These are phyloP conservation scores for Nothocercus julius DNA, from an alignment of 2,113 vertebrate genomes.

Conservation along the genomic window DNA sequence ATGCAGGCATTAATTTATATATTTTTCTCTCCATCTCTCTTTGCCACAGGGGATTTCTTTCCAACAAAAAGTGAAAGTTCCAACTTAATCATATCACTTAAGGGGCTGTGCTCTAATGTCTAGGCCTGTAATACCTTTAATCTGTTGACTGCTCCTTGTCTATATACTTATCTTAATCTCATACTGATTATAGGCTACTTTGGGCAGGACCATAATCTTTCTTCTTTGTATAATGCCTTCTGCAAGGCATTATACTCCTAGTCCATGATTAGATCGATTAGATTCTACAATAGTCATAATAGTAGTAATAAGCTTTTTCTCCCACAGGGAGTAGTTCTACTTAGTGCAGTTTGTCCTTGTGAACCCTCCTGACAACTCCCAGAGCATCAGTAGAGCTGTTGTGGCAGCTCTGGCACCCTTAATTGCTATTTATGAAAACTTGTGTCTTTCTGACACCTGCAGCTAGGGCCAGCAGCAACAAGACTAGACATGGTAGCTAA, in stretches of 20 bases:
- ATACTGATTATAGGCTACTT: not conserved
- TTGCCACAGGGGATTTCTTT: not conserved
- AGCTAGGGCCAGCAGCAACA: constrained; percentile 28
- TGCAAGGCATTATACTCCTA: not conserved
- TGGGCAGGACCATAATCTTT: not conserved
- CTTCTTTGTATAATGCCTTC: not conserved
- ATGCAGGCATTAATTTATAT: not conserved
- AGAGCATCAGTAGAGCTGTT: constrained; percentile 37
- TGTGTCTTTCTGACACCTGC: constrained; percentile 57
- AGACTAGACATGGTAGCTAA: constrained; percentile 56
- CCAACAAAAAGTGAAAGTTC: not conserved
- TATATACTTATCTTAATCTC: not conserved
- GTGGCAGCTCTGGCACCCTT: constrained; percentile 32
- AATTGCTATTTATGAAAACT: constrained; percentile 57
- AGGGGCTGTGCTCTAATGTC: not conserved
- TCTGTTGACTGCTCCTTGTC: not conserved
- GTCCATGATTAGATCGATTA: not conserved
- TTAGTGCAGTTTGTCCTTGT: not conserved
- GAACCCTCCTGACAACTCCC: not conserved
- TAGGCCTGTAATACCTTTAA: not conserved
- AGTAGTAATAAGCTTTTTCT: not conserved
- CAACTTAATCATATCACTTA: not conserved
- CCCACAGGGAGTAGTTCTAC: not conserved
- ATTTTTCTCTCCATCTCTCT: not conserved
- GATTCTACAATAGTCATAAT: not conserved